phyloP scores from a whole-genome alignment of 1,140 invertebrate genomes.

The Drosophila novamexicana region DNA sequence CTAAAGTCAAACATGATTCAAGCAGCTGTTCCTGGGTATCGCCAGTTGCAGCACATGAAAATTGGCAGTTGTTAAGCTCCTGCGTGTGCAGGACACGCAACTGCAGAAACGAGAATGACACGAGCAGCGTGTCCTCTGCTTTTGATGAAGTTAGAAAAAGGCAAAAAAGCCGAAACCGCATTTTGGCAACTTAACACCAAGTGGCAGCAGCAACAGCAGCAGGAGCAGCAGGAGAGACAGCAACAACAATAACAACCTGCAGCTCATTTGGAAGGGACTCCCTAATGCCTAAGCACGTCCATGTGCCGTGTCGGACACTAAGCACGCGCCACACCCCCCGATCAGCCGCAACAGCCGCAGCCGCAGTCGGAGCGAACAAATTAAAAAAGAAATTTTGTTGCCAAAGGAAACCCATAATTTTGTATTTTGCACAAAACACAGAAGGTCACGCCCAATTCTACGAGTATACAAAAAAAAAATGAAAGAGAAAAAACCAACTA shows the following conservation, averaged over 20 bases:
- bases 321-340: conserved; percentile 68
- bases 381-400: conserved; percentile 42
- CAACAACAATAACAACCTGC: conserved; percentile 35
- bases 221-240: conserved; percentile 9
- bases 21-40: conserved; percentile 49
- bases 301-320: conserved; percentile 74
- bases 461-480: conserved; percentile 3
- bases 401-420: conserved; percentile 75
- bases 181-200: conserved; percentile 77
- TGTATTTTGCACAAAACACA: conserved; percentile 71
- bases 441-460: conserved; percentile 63
- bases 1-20: conserved; percentile 47
- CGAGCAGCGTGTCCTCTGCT: conserved; percentile 18
- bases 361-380: conserved; percentile 14
- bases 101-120: conserved; percentile 49
- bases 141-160: conserved; percentile 57
- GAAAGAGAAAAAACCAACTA: conserved; percentile 3
- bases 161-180: conserved; percentile 53
- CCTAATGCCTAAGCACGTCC: conserved; percentile 81
- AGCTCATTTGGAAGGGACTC: conserved; percentile 51
- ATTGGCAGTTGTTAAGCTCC: conserved; percentile 51
- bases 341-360: conserved; percentile 3
- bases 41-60: conserved; percentile 72
- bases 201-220: conserved; percentile 26
- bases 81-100: conserved; percentile 55